phyloP scores from a whole-genome alignment of 2,113 vertebrate species.

The Lepisosteus osseus region DNA sequence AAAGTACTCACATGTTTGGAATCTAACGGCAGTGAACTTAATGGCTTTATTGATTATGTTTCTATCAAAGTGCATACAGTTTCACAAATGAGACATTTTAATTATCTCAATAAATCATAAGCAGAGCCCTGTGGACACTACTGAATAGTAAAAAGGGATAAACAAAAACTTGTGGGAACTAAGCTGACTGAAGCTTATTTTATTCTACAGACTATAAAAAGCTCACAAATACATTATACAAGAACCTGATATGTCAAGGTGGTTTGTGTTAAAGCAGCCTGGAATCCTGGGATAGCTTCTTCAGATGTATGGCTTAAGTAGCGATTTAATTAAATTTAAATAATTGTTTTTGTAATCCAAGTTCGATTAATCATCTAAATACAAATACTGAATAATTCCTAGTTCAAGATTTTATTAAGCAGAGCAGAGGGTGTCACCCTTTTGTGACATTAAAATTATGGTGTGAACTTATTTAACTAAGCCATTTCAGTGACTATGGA shows the following conservation, averaged over 20 bases:
- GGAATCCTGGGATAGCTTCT: slow-evolving; percentile 17
- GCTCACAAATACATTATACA: neutral
- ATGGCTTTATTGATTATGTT: slow-evolving; percentile 50
- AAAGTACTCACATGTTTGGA: slow-evolving; percentile 37
- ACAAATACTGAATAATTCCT: slow-evolving; percentile 28
- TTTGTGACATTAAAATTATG: slow-evolving; percentile 15
- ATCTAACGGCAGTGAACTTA: slow-evolving; percentile 42
- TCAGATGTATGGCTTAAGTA: slow-evolving; percentile 47
- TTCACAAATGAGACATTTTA: slow-evolving; percentile 48
- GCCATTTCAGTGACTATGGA: neutral
- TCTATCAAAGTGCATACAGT: slow-evolving; percentile 36
- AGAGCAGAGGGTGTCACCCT: neutral
- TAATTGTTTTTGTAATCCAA: slow-evolving; percentile 36
- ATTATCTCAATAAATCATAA: slow-evolving; percentile 45
- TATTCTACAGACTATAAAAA: slow-evolving; percentile 8
- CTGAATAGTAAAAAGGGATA: slow-evolving; percentile 8
- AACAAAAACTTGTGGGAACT: neutral
- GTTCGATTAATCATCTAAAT: slow-evolving; percentile 39
- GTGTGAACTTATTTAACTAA: neutral
- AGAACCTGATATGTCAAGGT: neutral
- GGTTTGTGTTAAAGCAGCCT: slow-evolving; percentile 20
- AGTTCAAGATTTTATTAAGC: slow-evolving; percentile 30
- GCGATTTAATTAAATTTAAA: slow-evolving; percentile 38
- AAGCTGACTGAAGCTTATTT: slow-evolving; percentile 3
- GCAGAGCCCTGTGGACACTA: slow-evolving; percentile 1